phyloP scores from a whole-genome alignment of 2,797 vertebrate species.

The Enteromius anoplus region DNA sequence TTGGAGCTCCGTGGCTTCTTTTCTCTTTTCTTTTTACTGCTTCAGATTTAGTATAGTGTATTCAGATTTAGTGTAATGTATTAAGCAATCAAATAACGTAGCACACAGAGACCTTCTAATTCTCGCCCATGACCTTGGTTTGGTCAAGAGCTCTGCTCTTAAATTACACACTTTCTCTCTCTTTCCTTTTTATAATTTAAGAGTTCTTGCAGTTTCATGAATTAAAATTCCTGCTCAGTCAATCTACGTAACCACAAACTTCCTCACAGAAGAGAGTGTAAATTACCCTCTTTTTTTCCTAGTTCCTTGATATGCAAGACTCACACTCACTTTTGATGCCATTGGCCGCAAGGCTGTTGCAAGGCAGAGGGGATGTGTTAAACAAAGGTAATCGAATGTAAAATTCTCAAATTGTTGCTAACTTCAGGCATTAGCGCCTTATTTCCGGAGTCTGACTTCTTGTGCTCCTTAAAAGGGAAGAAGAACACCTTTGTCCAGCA shows the following conservation, averaged over 20 bases:
- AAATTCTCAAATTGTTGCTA: conserved; percentile 66
- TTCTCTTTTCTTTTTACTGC: background rate
- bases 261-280: conserved; percentile 61
- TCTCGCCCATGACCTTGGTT: conserved; percentile 19
- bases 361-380: conserved; percentile 67
- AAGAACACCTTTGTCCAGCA: background rate
- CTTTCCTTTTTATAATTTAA: conserved; percentile 32
- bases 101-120: conserved; percentile 28
- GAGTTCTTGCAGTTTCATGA: conserved; percentile 53
- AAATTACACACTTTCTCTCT: conserved; percentile 38
- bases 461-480: background rate
- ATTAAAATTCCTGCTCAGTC: conserved; percentile 70
- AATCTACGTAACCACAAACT: conserved; percentile 69
- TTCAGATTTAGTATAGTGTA: background rate
- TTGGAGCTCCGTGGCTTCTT: background rate
- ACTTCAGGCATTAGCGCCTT: conserved; percentile 64
- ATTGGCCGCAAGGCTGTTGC: background rate
- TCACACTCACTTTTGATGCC: background rate
- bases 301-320: conserved; percentile 38
- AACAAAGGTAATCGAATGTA: conserved; percentile 73
- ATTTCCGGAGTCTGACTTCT: conserved; percentile 55
- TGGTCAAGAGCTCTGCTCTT: conserved; percentile 3
- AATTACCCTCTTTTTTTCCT: conserved; percentile 52
- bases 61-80: background rate
- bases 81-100: conserved; percentile 22